These are phyloP conservation scores for Echinops telfairi DNA, from an alignment of 2,113 vertebrate genomes.

Conservation along the genomic window DNA sequence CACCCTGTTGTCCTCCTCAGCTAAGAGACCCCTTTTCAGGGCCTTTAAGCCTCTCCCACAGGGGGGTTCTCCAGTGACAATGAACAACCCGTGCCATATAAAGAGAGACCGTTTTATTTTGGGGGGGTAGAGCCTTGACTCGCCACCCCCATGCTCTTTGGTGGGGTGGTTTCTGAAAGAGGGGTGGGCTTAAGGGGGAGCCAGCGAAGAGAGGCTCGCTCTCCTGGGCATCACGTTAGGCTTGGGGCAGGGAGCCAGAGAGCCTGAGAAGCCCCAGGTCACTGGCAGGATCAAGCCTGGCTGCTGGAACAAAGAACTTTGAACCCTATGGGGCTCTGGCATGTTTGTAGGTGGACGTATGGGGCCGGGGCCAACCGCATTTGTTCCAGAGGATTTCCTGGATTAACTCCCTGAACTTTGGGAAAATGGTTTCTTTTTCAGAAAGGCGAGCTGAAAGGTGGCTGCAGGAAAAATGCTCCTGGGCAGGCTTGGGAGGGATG, in stretches of 20 bases:
- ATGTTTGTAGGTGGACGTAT: slow-evolving; percentile 45
- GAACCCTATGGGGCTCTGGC: not conserved
- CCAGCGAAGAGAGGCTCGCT: not conserved
- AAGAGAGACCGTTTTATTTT: slow-evolving; percentile 61
- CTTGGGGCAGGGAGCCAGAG: not conserved
- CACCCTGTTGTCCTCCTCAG: not conserved
- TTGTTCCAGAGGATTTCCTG: slow-evolving; percentile 63
- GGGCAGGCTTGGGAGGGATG: not conserved
- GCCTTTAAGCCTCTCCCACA: slow-evolving; percentile 51
- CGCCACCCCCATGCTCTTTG: slow-evolving; percentile 36
- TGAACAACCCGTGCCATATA: slow-evolving; percentile 37
- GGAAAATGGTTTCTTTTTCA: slow-evolving; percentile 59
- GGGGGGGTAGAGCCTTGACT: slow-evolving; percentile 16
- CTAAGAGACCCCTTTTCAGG: slow-evolving; percentile 58
- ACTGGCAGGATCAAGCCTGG: not conserved
- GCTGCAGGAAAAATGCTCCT: not conserved
- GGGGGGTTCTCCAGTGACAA: not conserved
- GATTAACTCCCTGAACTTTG: slow-evolving; percentile 31
- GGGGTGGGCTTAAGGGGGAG: not conserved
- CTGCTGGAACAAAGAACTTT: not conserved
- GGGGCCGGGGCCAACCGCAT: slow-evolving; percentile 24
- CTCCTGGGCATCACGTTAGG: not conserved
- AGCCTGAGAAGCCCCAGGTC: not conserved
- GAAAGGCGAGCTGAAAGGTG: slow-evolving; percentile 46
- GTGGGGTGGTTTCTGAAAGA: slow-evolving; percentile 56